A percentile compares a stretch with the other conserved stretches of the same genome.
These are phyloP conservation scores for Caiman crocodilus DNA, from an alignment of 2,797 vertebrate species.

Conservation along the genomic window DNA sequence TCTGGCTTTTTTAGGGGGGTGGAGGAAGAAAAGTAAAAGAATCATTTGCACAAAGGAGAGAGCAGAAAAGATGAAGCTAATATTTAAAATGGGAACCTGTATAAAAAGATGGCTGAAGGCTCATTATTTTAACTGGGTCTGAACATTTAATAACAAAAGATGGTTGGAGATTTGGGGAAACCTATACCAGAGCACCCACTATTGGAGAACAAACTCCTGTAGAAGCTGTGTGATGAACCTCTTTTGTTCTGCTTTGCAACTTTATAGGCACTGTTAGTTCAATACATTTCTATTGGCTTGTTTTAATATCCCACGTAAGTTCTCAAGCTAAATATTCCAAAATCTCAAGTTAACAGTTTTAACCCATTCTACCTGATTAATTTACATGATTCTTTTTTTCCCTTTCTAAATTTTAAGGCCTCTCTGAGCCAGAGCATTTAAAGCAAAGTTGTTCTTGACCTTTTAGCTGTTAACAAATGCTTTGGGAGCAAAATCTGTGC, in stretches of 20 bases:
- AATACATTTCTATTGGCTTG: not conserved
- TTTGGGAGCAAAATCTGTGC: not conserved
- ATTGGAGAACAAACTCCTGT: conserved; percentile 1
- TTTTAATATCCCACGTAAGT: not conserved
- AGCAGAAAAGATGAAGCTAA: not conserved
- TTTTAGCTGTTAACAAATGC: not conserved
- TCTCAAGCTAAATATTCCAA: not conserved
- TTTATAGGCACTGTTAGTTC: not conserved
- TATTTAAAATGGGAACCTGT: not conserved
- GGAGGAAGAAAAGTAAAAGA: not conserved
- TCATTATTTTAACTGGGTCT: conserved; percentile 16
- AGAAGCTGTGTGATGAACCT: not conserved
- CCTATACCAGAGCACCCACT: conserved; percentile 63
- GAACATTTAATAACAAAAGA: not conserved
- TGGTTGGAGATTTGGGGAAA: conserved; percentile 13
- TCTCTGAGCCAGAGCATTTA: not conserved
- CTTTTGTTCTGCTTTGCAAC: not conserved
- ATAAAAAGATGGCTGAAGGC: not conserved
- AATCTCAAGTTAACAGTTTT: not conserved
- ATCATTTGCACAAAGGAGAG: rapidly evolving
- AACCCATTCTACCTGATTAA: not conserved
- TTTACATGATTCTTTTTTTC: not conserved
- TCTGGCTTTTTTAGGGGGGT: not conserved
- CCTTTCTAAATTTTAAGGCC: not conserved
- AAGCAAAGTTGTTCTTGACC: not conserved